These are phyloP conservation scores for Drosophila subsilvestris DNA, from an alignment of 2,888 invertebrate species.

Conservation along the genomic window DNA sequence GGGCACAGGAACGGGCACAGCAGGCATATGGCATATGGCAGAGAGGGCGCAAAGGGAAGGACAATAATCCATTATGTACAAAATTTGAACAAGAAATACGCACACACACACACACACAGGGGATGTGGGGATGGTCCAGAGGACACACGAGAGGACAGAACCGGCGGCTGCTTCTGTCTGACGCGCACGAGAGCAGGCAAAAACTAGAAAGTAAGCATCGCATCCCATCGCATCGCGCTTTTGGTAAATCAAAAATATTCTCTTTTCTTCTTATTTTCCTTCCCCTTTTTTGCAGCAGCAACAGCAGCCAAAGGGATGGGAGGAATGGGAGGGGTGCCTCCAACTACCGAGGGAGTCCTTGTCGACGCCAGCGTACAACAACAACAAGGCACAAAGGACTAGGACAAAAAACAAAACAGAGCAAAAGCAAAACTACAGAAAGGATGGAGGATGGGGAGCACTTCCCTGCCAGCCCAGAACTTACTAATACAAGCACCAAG, in stretches of 20 bases:
- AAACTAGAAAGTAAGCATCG: constrained; percentile 51
- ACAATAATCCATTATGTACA: constrained; percentile 83
- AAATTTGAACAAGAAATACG: constrained; percentile 77
- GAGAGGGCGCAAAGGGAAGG: constrained; percentile 66
- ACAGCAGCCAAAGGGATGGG: constrained; percentile 16
- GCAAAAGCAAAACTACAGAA: constrained; percentile 26
- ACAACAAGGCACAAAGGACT: constrained; percentile 59
- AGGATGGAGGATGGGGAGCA: constrained; percentile 39
- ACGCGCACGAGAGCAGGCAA: constrained; percentile 61
- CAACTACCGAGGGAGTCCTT: constrained; percentile 30
- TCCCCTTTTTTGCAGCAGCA: constrained; percentile 37
- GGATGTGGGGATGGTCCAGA: constrained; percentile 46
- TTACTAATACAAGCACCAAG: constrained; percentile 18
- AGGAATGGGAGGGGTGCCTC: constrained; percentile 8
- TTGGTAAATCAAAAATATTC: constrained; percentile 55
- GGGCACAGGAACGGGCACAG: constrained; percentile 4
- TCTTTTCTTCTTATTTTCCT: constrained; percentile 19
- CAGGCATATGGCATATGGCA: constrained; percentile 68
- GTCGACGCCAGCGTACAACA: constrained; percentile 52
- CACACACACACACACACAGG: constrained; percentile 43
- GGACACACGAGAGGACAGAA: constrained; percentile 5
- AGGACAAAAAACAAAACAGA: constrained; percentile 1
- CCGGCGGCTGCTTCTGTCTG: constrained; percentile 59
- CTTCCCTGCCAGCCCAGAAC: constrained; percentile 53
- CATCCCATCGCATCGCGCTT: constrained; percentile 38